Base-by-base conservation (phyloP, 1,140 invertebrate genomes). In the Mya arenaria region DNA sequence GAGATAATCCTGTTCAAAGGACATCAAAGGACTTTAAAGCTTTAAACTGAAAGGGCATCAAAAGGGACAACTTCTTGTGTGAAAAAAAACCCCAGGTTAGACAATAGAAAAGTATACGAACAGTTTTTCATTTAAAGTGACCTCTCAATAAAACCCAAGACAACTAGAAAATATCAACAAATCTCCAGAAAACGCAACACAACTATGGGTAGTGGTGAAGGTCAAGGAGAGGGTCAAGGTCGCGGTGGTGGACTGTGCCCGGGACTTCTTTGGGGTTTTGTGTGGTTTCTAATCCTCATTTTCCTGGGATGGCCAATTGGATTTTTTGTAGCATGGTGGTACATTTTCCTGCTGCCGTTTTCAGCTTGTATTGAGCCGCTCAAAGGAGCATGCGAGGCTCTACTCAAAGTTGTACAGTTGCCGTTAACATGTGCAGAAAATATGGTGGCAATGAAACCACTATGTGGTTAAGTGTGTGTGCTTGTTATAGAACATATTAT, bases 261-360 rank as follows among this genome's bases (percentile, higher is more conserved):
- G 3, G 90, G 90, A 17, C 32, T 92, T 23, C 41, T 92, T 65
- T 91, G 91, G 90, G 84, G 82, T 0, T 74, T 91, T 23, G 28
- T 91, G 30, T 92, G 91, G 91, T 89, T 92, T 30, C 68, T 92
- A 0, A 85, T 89, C n/a, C 86, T 92, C 19, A 83, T 89, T 62
- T 90, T 92, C 55, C 15, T 91, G 19, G 90, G 84, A n/a, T 92
- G 91, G 90, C 91, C 90, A 36, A 77, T 92, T 15, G 91, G 84
- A 0, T 89, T 89, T 81, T 89, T 92, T 66, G 69, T 92, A 25
- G 90, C 90, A 41, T 89, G 87, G 80, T 68, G 89, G 34, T 92
- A 92, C 77, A 86, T 92, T 19, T 80, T 92, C 56, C 81, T 92
- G 5, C 75, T 91, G 17, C 91, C 91, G 41, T 92, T 92, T 60